Base-by-base conservation (phyloP, 23 tunicate genomes). In the Diplosoma virens region DNA sequence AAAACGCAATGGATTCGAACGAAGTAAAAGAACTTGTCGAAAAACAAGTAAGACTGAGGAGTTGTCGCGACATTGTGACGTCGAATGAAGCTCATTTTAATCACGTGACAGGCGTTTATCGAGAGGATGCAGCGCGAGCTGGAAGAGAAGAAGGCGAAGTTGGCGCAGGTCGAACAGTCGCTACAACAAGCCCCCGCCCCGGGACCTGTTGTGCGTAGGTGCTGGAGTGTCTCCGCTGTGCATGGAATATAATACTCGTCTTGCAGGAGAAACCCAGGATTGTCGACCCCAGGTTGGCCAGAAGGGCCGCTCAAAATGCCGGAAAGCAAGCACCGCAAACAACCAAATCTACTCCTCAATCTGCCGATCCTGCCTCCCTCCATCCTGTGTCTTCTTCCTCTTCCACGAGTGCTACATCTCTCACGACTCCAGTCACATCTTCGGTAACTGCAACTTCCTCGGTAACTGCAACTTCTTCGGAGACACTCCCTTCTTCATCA, bases 101-200 rank as follows among this genome's bases (percentile, higher is more conserved):
- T 7, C 20, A 35, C 7, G 7, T 5, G 35, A 3, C 50, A 90
- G 87, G 97, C 97, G 21, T 79, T 71, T 52, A 47, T 90, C 70
- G 86, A 84, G 45, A 71, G 77, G 58, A 90, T 90, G 89, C 73
- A 84, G 47, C 74, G 66, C n/a, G 90, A 90, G 53, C 52, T 90
- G 69, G 90, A 90, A 20, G 87, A 84, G 82, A 83, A 90, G 58
- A 83, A 84, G 58, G 97, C 97, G 2, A 81, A 84, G 41, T 46
- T 90, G 23, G 89, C 90, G 9, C 77, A 84, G 37, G 97, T 84
- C 7, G 97, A 90, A 67, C 72, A 84, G 60, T 61, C 89, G 0
- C 73, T 90, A 18, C 97, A 84, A 52, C 81, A 90, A 30, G 9
- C 69, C 6, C 69, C 69, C 30, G 69, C 35, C 3, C n/a, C 18